These are phyloP conservation scores for Hetaerina americana DNA, from an alignment of 1,140 invertebrate species.

Conservation along the genomic window DNA sequence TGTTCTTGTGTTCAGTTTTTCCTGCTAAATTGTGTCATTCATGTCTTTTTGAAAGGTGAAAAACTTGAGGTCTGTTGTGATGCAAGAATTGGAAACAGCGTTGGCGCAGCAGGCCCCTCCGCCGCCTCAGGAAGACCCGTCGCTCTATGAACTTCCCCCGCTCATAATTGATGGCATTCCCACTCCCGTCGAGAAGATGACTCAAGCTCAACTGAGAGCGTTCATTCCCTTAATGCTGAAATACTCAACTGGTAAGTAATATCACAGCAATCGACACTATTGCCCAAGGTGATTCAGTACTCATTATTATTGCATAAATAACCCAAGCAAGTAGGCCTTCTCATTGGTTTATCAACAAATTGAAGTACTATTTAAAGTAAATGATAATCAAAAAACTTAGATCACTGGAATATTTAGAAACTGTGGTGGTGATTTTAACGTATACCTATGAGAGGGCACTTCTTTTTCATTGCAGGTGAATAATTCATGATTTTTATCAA, in stretches of 20 bases:
- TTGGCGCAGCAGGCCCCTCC: slow-evolving; percentile 88
- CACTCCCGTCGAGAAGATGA: slow-evolving; percentile 98
- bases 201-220: slow-evolving; percentile 87
- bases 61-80: slow-evolving; percentile 76
- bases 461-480: no score
- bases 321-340: not conserved
- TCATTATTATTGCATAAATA: slow-evolving; percentile 5
- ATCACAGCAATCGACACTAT: not conserved
- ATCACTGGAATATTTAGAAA: no score
- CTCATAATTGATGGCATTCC: slow-evolving; percentile 95
- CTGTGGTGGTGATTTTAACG: no score
- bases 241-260: slow-evolving; percentile 76
- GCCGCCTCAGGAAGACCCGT: slow-evolving; percentile 79
- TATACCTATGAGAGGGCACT: no score
- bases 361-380: no score
- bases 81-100: slow-evolving; percentile 87
- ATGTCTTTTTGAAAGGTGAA: slow-evolving; percentile 42
- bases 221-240: slow-evolving; percentile 97
- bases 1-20: not conserved
- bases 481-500: no score
- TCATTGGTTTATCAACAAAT: no score
- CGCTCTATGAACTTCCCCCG: slow-evolving; percentile 86
- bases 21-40: not conserved
- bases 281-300: no score
- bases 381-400: no score